phyloP scores from a whole-genome alignment of 2,888 invertebrate species.

The Conchocele bisecta region DNA sequence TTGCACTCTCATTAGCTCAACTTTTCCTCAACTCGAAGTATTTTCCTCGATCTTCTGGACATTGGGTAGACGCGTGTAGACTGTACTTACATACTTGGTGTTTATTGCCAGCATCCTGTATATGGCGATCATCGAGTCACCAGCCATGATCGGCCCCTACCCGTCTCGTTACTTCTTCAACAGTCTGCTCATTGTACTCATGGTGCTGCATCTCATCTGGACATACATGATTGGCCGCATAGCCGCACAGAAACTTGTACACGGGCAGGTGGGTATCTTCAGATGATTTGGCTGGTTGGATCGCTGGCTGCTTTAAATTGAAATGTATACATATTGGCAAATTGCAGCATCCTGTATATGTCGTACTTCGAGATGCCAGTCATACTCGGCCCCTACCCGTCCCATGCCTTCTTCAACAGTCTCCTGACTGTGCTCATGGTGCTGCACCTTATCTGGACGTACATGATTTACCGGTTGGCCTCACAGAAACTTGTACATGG shows the following conservation, averaged over 20 bases:
- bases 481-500: no score
- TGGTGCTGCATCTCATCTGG: conserved; percentile 79
- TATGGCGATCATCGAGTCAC: conserved; percentile 26
- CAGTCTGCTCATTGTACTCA: conserved; percentile 72
- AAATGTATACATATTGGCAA: no score
- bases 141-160: neutral
- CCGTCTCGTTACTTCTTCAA: conserved; percentile 73
- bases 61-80: no score
- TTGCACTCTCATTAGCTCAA: no score
- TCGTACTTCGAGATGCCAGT: conserved; percentile 17
- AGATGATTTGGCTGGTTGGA: no score
- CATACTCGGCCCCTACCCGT: conserved; percentile 24
- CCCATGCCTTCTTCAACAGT: conserved; percentile 72
- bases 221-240: conserved; percentile 87
- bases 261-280: no score
- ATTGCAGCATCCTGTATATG: conserved; percentile 61
- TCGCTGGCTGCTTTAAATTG: no score
- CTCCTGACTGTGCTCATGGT: conserved; percentile 73
- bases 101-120: conserved; percentile 64
- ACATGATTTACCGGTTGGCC: no score
- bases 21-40: no score
- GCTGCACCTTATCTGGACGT: conserved; percentile 80
- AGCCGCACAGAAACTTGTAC: no score
- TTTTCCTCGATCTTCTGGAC: no score
- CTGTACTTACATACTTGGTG: no score